Conservation (phyloP, 2,888 invertebrate species). For the Cylloceria caligata region DNA sequence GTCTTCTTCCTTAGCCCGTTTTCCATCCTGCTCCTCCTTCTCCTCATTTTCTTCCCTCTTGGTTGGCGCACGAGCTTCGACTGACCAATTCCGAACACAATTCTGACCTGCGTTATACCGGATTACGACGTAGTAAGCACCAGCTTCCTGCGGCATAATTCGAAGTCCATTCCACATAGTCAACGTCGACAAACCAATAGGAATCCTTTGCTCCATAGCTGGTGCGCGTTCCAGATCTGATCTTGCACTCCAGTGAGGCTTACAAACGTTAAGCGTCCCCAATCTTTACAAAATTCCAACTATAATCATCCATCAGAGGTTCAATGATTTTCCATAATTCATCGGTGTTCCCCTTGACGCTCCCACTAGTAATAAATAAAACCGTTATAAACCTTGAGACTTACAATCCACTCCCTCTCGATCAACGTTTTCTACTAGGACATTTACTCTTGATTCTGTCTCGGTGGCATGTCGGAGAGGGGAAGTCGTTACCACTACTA, state of each 20-base stretch:
- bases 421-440: neutral
- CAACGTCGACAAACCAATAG: conserved; percentile 14
- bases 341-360: neutral
- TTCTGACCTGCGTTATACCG: conserved; percentile 16
- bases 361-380: neutral
- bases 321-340: neutral
- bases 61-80: conserved; percentile 17
- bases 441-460: neutral
- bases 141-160: conserved; percentile 18
- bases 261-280: neutral
- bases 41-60: neutral
- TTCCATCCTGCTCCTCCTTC: no score
- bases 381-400: neutral
- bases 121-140: conserved; percentile 33
- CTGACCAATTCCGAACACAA: conserved; percentile 9
- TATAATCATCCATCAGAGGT: neutral
- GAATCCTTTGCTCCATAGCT: conserved; percentile 9
- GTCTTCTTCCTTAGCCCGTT: neutral
- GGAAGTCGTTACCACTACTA: no score
- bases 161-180: conserved; percentile 15
- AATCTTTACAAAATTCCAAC: neutral
- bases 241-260: neutral
- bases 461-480: no score
- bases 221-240: neutral
- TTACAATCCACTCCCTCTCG: neutral